These are phyloP conservation scores for Endotricha flammealis DNA, from an alignment of 2,888 invertebrate species.

Conservation along the genomic window DNA sequence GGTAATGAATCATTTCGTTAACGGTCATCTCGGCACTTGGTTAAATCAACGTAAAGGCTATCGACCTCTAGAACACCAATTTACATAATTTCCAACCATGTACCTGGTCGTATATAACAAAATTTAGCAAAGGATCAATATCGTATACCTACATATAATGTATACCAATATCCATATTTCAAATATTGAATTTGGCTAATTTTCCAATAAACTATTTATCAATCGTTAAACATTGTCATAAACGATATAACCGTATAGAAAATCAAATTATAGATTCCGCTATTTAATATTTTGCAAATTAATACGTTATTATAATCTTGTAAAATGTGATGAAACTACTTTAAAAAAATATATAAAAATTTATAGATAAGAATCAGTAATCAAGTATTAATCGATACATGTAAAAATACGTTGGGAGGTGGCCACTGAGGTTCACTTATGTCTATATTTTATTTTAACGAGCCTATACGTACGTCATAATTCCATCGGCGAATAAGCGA, in stretches of 20 bases:
- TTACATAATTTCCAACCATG: slow-evolving; percentile 44
- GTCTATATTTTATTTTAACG: slow-evolving; percentile 3
- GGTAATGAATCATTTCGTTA: slow-evolving; percentile 74
- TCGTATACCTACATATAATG: slow-evolving; percentile 11
- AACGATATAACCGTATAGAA: slow-evolving; percentile 2
- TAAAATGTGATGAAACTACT: slow-evolving; percentile 1
- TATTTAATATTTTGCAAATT: slow-evolving; percentile 3
- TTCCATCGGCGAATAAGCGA: not conserved
- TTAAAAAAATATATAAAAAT: slow-evolving; percentile 1
- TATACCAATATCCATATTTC: slow-evolving; percentile 8
- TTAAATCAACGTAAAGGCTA: slow-evolving; percentile 48
- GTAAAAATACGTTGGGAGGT: not conserved
- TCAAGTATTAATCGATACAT: not conserved
- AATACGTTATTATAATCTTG: slow-evolving; percentile 4
- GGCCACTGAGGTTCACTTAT: not conserved
- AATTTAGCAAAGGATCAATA: slow-evolving; percentile 30
- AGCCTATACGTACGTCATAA: not conserved
- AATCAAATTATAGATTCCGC: slow-evolving; percentile 3
- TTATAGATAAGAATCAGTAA: slow-evolving; percentile 2
- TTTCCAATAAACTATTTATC: slow-evolving; percentile 2
- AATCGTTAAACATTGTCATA: slow-evolving; percentile 4
- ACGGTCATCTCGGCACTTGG: slow-evolving; percentile 62
- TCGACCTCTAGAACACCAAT: slow-evolving; percentile 47
- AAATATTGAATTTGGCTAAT: slow-evolving; percentile 3
- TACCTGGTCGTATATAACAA: slow-evolving; percentile 35